phyloP scores from a whole-genome alignment of 2,888 invertebrate genomes.

The Dolichopus griseipennis region DNA sequence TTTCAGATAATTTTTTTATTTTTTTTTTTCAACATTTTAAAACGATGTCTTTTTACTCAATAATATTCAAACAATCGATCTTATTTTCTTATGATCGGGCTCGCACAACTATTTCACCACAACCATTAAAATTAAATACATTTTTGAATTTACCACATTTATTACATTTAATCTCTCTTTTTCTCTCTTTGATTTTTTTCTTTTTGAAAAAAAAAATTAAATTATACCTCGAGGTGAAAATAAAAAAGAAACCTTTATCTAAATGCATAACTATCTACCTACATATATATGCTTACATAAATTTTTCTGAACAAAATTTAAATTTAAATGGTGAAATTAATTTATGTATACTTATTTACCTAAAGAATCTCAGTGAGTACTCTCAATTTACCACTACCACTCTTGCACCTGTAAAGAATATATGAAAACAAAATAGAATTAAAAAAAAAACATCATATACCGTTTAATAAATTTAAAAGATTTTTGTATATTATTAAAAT shows the following conservation, averaged over 20 bases:
- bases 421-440: background rate
- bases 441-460: too few species aligned
- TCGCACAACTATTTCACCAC: background rate
- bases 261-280: background rate
- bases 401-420: background rate
- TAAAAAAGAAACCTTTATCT: background rate
- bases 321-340: background rate
- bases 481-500: background rate
- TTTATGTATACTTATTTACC: background rate
- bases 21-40: too few species aligned
- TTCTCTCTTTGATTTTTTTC: too few species aligned
- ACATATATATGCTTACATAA: background rate
- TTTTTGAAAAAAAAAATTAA: background rate
- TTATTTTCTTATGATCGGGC: background rate
- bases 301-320: background rate
- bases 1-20: too few species aligned
- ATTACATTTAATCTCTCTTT: too few species aligned
- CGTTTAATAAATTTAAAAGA: background rate
- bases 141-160: too few species aligned
- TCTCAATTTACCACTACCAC: background rate
- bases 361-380: background rate
- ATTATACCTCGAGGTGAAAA: slow-evolving; percentile 1
- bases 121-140: background rate
- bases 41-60: background rate
- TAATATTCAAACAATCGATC: background rate